Evolutionary conservation across 2,888 invertebrate genomes (phyloP).

Genomic region (Diarsia brunnea): DNA sequence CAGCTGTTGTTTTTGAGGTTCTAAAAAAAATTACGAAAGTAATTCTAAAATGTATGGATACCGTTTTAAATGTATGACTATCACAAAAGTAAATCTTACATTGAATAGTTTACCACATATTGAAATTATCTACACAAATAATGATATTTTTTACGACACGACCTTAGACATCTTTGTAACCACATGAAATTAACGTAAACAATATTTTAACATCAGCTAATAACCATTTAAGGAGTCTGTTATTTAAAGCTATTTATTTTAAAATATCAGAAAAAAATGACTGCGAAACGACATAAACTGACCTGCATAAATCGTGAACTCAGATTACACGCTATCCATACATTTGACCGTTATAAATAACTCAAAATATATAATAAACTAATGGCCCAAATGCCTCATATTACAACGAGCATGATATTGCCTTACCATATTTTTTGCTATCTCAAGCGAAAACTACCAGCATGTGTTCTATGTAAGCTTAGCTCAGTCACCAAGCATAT

Average conservation of each 20-base stretch:
- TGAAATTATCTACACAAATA: neutral
- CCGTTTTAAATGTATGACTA: neutral
- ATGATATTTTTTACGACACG: neutral
- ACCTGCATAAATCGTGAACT: neutral
- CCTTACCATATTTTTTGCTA: slow-evolving; percentile 39
- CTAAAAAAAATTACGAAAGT: neutral
- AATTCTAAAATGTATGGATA: slow-evolving; percentile 14
- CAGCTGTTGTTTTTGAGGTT: slow-evolving; percentile 2
- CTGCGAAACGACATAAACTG: too few species aligned
- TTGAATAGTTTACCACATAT: neutral
- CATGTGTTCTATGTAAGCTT: slow-evolving; percentile 55
- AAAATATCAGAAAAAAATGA: neutral
- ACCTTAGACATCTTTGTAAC: neutral
- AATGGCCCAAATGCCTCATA: neutral
- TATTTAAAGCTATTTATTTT: neutral
- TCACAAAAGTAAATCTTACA: neutral
- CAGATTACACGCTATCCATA: slow-evolving; percentile 16
- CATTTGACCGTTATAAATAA: slow-evolving; percentile 14
- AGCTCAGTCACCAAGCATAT: slow-evolving; percentile 33
- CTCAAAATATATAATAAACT: neutral
- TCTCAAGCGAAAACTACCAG: slow-evolving; percentile 38
- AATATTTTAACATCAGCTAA: neutral
- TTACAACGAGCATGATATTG: slow-evolving; percentile 39
- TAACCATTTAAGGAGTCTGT: neutral
- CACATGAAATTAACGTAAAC: neutral